Conservation (phyloP, 2,888 invertebrate genomes). For the Andrena trimmerana region DNA sequence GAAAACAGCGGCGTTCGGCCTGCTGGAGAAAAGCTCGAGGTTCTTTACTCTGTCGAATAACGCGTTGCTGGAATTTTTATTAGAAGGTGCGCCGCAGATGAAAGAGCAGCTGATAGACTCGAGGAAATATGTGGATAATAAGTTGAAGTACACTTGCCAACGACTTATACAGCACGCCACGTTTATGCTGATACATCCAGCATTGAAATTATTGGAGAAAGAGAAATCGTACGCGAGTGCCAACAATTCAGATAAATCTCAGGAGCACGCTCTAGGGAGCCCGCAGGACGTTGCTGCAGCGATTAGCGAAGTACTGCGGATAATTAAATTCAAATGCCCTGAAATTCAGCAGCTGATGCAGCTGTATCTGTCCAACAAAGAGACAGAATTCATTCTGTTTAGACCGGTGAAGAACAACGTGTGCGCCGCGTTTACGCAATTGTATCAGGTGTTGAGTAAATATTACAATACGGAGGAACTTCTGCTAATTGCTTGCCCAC, state of each 20-base stretch:
- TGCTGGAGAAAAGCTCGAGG: constrained; percentile 92
- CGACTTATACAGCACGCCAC: constrained; percentile 93
- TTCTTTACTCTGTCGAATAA: constrained; percentile 95
- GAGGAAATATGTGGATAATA: constrained; percentile 97
- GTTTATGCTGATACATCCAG: constrained; percentile 90
- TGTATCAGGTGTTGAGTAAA: constrained; percentile 91
- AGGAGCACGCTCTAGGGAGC: constrained; percentile 88
- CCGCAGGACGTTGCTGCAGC: constrained; percentile 91
- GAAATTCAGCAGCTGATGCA: constrained; percentile 95
- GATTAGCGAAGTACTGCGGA: constrained; percentile 91
- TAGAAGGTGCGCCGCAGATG: constrained; percentile 97
- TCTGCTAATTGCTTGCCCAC: constrained; percentile 95
- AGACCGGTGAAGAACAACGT: constrained; percentile 97
- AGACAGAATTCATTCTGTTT: constrained; percentile 98
- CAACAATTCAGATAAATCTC: constrained; percentile 75
- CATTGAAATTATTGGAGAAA: constrained; percentile 91
- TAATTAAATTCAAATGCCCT: constrained; percentile 93
- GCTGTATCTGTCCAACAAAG: constrained; percentile 97
- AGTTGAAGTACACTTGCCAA: constrained; percentile 96
- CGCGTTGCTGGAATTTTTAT: constrained; percentile 95
- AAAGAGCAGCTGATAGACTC: constrained; percentile 97
- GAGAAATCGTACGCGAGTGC: constrained; percentile 84
- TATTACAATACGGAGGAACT: constrained; percentile 94
- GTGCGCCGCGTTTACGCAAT: constrained; percentile 94
- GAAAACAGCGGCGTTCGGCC: constrained; percentile 92